Base-by-base conservation (phyloP, 2,113 vertebrate species). In the Haemorhous mexicanus region DNA sequence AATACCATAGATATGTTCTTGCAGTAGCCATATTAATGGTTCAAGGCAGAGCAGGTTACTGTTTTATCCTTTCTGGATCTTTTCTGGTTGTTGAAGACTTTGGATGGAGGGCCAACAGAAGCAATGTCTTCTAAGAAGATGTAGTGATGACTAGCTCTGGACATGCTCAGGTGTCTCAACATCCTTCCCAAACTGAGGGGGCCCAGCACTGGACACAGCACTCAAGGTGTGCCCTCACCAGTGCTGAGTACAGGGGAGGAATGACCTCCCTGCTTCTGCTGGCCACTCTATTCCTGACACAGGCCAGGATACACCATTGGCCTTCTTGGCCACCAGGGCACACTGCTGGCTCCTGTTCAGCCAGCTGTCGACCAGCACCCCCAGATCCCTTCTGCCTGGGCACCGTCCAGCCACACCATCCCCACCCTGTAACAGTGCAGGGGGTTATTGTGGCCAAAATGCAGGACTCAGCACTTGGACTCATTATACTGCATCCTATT, bases 91-190 rank as follows among this genome's bases (percentile, higher is more conserved):
- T 18, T 61, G 11, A 78, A 75, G 16, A 27, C 33, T 84, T 22
- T 4, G 67, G 33, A 68, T 24, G 6, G 6, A 15, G 55, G n/a
- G 13, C 78, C 14, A 74, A n/a, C 53, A 72, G 78, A 91, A 75
- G 1, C 9, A 63, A 28, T 23, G 11, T 85, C 28, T 85, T 82
- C 19, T 53, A 28, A 56, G n/a, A 73, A 64, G 27, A 35, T 16
- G 33, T 41, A 35, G 3, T 49, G 47, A 73, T 69, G 30, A 41
- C 16, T 6, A 27, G 16, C 43, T 59, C 33, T 32, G 43, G 73
- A 32, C 0, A 0, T 0, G 1, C 43, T 75, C 55, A 13, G 10
- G 20, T 1, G 1, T 46, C 55, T 47, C n/a, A 23, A 19, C 0
- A 0, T 32, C 21, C 27, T 49, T 24, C 27, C 44, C 2, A 14